Evolutionary conservation across 2,888 invertebrate species (phyloP).

Genomic region (Nemotelus nigrinus): DNA sequence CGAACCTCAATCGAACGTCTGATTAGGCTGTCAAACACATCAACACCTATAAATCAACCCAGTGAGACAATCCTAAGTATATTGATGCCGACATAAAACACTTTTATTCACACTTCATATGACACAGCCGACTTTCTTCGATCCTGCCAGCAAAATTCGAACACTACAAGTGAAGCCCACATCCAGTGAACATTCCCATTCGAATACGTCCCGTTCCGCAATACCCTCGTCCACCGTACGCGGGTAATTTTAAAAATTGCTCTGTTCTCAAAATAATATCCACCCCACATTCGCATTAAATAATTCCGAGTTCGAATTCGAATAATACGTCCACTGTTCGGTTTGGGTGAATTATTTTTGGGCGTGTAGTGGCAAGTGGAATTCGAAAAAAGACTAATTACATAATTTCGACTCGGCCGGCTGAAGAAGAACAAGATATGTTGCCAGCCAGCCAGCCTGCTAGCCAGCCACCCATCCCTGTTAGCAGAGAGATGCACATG

Average conservation of each 20-base stretch:
- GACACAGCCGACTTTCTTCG: background rate
- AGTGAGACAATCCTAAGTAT: slow-evolving; percentile 16
- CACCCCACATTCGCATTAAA: slow-evolving; percentile 37
- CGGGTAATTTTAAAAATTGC: slow-evolving; percentile 17
- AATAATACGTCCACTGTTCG: background rate
- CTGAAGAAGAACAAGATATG: slow-evolving; percentile 16
- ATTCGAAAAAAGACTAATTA: slow-evolving; percentile 37
- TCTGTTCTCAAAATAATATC: slow-evolving; percentile 35
- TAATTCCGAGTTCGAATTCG: slow-evolving; percentile 27
- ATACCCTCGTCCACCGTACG: background rate
- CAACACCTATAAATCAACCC: slow-evolving; percentile 7
- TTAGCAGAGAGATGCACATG: no score
- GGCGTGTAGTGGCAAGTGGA: slow-evolving; percentile 7
- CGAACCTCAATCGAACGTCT: background rate
- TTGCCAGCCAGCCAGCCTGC: slow-evolving; percentile 1
- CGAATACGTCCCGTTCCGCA: background rate
- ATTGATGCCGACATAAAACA: slow-evolving; percentile 6
- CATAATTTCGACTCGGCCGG: slow-evolving; percentile 28
- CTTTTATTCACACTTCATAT: background rate
- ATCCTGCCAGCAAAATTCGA: background rate
- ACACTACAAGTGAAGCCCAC: no score
- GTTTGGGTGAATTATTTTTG: slow-evolving; percentile 38
- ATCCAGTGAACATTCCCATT: background rate
- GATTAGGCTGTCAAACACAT: background rate
- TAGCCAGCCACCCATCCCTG: background rate